phyloP scores from a whole-genome alignment of 1,140 invertebrate genomes.

The Orchestia grillus region DNA sequence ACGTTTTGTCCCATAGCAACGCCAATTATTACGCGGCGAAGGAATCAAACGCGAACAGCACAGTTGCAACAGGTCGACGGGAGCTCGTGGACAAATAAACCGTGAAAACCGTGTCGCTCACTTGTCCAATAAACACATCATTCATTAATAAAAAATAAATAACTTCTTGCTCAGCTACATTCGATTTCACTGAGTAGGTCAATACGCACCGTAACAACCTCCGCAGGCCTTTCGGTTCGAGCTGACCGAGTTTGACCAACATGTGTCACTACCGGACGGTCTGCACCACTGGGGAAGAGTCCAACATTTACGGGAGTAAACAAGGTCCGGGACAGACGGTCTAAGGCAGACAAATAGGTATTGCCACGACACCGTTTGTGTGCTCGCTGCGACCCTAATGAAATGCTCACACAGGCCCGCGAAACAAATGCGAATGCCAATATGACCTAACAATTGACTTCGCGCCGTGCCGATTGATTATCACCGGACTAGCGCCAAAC shows the following conservation, averaged over 20 bases:
- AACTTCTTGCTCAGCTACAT: not conserved
- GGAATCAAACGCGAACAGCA: not conserved
- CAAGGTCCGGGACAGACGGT: conserved; percentile 34
- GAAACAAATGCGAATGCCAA: conserved; percentile 55
- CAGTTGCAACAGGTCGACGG: not conserved
- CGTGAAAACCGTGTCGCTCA: not conserved
- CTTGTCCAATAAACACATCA: not conserved
- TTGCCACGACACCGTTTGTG: conserved; percentile 51
- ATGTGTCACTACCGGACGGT: not conserved
- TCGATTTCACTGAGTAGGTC: not conserved
- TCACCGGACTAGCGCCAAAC: conserved; percentile 25
- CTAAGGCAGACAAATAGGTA: conserved; percentile 52
- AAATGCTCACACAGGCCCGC: conserved; percentile 43
- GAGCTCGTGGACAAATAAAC: not conserved
- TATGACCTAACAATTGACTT: conserved; percentile 55
- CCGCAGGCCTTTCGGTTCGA: not conserved
- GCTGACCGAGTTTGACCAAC: not conserved
- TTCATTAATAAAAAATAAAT: not conserved
- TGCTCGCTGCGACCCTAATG: conserved; percentile 22
- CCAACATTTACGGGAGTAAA: conserved; percentile 31
- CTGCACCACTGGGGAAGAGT: not conserved
- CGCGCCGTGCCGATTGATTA: conserved; percentile 30
- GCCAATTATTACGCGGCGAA: not conserved
- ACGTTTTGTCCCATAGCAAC: not conserved
- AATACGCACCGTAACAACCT: not conserved